phyloP scores from a whole-genome alignment of 2,113 vertebrate species.

The Elephantulus edwardii region DNA sequence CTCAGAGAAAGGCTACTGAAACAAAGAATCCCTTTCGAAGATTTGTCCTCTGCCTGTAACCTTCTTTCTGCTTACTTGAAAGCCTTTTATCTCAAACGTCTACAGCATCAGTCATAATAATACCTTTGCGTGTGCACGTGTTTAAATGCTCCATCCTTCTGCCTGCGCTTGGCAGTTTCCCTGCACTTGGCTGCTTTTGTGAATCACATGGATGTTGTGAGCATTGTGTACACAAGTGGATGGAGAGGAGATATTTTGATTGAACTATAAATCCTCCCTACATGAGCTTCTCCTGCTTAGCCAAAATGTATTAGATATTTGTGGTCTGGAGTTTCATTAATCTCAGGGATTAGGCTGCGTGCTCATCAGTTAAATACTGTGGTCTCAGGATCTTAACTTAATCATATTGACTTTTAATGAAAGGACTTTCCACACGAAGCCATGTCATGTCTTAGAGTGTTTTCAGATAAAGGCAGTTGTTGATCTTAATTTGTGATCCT shows the following conservation, averaged over 20 bases:
- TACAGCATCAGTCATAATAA: slow-evolving; percentile 61
- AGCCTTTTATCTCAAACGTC: slow-evolving; percentile 60
- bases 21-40: not conserved
- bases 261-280: slow-evolving; percentile 62
- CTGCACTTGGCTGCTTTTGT: slow-evolving; percentile 44
- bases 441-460: not conserved
- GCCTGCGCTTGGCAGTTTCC: slow-evolving; percentile 50
- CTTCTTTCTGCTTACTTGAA: slow-evolving; percentile 30
- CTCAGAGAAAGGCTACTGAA: not conserved
- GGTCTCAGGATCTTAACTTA: slow-evolving; percentile 37
- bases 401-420: not conserved
- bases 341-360: slow-evolving; percentile 27
- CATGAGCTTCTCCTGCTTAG: slow-evolving; percentile 34
- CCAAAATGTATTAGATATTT: slow-evolving; percentile 31
- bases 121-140: slow-evolving; percentile 51
- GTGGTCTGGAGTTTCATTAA: slow-evolving; percentile 49
- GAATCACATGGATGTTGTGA: slow-evolving; percentile 62
- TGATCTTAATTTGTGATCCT: slow-evolving; percentile 50
- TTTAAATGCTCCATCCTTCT: slow-evolving; percentile 56
- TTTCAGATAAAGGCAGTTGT: not conserved
- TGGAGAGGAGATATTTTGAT: slow-evolving; percentile 59
- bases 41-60: slow-evolving; percentile 34
- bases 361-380: slow-evolving; percentile 9
- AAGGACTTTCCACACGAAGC: slow-evolving; percentile 31
- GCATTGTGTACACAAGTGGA: slow-evolving; percentile 65